Conservation (phyloP, 2,797 vertebrate genomes). For the Gymnothorax reevesii region DNA sequence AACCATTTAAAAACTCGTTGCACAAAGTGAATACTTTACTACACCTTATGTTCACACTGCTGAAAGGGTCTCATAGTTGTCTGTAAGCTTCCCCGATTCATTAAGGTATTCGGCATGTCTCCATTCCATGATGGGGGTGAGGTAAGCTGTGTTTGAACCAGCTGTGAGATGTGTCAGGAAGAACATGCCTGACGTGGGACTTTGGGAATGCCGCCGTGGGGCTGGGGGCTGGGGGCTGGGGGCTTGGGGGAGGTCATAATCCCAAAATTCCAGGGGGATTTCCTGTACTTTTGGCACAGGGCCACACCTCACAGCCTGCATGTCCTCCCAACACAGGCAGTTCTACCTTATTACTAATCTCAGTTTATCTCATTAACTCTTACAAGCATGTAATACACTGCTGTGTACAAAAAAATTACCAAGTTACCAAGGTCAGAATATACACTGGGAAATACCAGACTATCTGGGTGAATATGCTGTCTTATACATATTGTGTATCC, state of each 20-base stretch:
- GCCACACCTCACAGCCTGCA: no score
- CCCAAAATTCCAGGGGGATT: conserved; percentile 10
- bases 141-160: neutral
- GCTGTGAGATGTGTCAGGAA: neutral
- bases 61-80: no score
- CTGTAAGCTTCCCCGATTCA: no score
- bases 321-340: neutral
- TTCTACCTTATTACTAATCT: neutral
- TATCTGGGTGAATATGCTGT: neutral
- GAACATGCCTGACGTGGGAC: neutral
- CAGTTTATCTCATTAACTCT: neutral
- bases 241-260: conserved; percentile 1
- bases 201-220: neutral
- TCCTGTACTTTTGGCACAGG: neutral
- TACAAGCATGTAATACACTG: neutral
- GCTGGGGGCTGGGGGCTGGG: neutral
- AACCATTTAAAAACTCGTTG: no score
- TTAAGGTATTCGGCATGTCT: no score
- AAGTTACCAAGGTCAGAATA: neutral
- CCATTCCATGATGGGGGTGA: no score
- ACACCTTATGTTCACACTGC: no score
- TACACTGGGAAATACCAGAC: neutral
- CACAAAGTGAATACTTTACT: no score
- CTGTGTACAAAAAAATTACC: neutral
- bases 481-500: neutral